A percentile compares a stretch with the other conserved stretches of the same genome.
phyloP scores from a whole-genome alignment of 2,888 invertebrate species.

The Cataglyphis livida region DNA sequence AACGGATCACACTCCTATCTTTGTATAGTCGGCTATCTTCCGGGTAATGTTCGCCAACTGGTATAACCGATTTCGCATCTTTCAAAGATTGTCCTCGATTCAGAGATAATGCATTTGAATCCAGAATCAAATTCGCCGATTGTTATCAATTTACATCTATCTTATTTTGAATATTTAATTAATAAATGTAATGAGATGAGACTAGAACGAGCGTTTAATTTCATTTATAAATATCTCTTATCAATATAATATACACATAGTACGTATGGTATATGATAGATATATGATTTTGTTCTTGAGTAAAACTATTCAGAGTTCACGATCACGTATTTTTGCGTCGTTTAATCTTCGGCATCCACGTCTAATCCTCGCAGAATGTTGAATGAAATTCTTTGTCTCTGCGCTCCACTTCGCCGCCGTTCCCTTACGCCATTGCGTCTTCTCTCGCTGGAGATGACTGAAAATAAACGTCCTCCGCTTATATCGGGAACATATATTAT shows the following conservation, averaged over 20 bases:
- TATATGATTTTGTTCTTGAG: not conserved
- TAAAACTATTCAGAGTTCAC: not conserved
- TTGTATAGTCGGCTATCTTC: conserved; percentile 79
- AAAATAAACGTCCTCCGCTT: conserved; percentile 80
- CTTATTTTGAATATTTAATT: not conserved
- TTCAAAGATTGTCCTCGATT: conserved; percentile 80
- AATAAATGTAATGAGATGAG: not conserved
- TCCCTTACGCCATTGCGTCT: conserved; percentile 49
- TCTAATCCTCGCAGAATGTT: conserved; percentile 9
- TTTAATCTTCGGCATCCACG: conserved; percentile 33
- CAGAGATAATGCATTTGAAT: conserved; percentile 80
- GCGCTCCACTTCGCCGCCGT: conserved; percentile 28
- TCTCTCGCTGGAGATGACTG: conserved; percentile 67
- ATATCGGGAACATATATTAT: conserved; percentile 80
- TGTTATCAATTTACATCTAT: not conserved
- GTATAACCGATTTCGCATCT: conserved; percentile 78
- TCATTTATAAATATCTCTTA: not conserved
- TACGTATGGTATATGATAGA: not conserved
- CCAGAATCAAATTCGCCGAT: conserved; percentile 57
- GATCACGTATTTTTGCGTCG: conserved; percentile 18
- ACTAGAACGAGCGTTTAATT: not conserved
- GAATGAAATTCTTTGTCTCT: conserved; percentile 51
- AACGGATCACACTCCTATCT: conserved; percentile 81
- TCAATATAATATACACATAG: not conserved
- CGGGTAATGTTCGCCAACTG: conserved; percentile 83